Conservation (phyloP, 2,113 vertebrate species). For the Ovis aries region DNA sequence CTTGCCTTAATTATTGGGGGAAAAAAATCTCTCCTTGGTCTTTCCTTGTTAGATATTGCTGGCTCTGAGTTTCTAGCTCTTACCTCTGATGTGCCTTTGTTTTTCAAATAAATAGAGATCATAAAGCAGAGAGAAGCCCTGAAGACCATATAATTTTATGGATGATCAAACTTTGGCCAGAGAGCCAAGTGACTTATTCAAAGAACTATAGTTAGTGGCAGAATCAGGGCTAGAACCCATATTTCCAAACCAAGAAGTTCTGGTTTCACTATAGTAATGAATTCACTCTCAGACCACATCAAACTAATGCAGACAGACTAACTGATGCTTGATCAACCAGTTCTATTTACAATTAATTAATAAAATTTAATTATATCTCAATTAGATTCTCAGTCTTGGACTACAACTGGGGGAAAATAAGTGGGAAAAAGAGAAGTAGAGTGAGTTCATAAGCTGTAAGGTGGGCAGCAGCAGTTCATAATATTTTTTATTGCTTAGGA, state of each 20-base stretch:
- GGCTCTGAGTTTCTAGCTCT: background rate
- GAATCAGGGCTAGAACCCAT: background rate
- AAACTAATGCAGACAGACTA: background rate
- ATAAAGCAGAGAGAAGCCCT: background rate
- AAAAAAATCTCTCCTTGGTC: background rate
- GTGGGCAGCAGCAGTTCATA: background rate
- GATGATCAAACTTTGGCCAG: background rate
- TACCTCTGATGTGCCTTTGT: background rate
- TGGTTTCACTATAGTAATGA: background rate
- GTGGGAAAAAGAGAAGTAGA: background rate
- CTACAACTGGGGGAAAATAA: background rate
- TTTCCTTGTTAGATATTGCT: background rate
- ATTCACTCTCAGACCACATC: background rate
- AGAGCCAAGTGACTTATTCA: background rate
- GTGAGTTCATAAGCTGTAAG: background rate
- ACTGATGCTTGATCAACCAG: background rate
- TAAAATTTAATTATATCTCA: background rate
- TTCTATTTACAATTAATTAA: background rate
- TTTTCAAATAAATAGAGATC: background rate
- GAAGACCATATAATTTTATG: background rate
- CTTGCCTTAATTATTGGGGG: conserved; percentile 6
- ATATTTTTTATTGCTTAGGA: background rate
- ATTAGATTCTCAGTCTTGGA: background rate
- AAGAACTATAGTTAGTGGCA: background rate
- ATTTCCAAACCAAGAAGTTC: background rate